Base-by-base conservation (phyloP, 2,888 invertebrate species). In the Lycophotia porphyrea region DNA sequence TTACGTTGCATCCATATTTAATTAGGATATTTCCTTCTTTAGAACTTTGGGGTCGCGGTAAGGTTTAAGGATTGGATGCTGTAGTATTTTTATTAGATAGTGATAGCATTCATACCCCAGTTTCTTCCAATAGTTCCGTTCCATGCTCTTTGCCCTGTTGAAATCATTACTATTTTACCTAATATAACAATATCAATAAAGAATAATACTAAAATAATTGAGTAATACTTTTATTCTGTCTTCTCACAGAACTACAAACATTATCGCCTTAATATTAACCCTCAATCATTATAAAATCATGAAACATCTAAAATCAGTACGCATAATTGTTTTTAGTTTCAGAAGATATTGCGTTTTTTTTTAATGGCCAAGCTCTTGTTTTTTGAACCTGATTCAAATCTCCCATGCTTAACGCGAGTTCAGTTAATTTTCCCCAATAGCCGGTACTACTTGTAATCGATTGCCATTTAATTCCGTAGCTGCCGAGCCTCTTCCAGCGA, bases 1-100 rank as follows among this genome's bases (percentile, higher is more conserved):
- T 96, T 95, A 95, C 91, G 92, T 89, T 94, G 95, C 95, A 96
- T 96, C 92, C 94, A 96, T 96, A 96, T 96, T 96, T 96, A 96
- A 96, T 95, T 95, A 95, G 94, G 91, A 94, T 92, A 94, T 94
- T 95, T 94, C 91, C 94, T 93, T 93, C 92, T 93, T 93, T 88
- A 83, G 77, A 84, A 84, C 72, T 85, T 71, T 69, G 72, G 60
- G 83, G 69, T 89, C 88, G 70, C 71, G 85, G 83, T 86, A 82
- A 76, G 74, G 90, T 75, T 42, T 47, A n/a, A 47, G 79, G 15
- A 84, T 88, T 90, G 8, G 85, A 86, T 78, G 67, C 83, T 76
- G 15, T 44, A 31, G 64, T 68, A 75, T 78, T 84, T 52, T 34
- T 36, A 21, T 44, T 47, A 4, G 24, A 0, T n/a, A 47, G 9